phyloP scores from a whole-genome alignment of 92 coral and sea anemone genomes.

The Epizoanthus scotinus region DNA sequence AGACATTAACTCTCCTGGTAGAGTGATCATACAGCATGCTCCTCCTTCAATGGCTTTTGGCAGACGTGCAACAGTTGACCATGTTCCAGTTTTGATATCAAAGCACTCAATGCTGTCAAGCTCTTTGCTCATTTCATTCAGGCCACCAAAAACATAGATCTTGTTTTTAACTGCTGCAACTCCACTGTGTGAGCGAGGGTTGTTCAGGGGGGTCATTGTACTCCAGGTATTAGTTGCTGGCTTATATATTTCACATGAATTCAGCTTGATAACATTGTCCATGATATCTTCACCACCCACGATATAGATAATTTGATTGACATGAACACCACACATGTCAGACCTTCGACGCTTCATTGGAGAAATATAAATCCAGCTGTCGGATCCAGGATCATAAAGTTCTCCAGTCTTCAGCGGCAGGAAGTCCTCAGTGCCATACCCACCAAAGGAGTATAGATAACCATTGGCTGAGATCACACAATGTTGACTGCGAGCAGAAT shows the following conservation, averaged over 20 bases:
- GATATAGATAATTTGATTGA: slow-evolving; percentile 57
- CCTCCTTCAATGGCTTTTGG: slow-evolving; percentile 75
- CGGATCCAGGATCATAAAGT: slow-evolving; percentile 54
- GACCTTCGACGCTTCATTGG: slow-evolving; percentile 76
- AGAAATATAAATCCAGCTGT: slow-evolving; percentile 61
- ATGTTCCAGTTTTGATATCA: slow-evolving; percentile 63
- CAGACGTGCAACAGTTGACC: slow-evolving; percentile 62
- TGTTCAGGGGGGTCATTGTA: slow-evolving; percentile 56
- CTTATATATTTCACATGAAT: slow-evolving; percentile 77
- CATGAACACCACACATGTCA: slow-evolving; percentile 60
- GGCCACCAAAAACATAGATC: slow-evolving; percentile 74
- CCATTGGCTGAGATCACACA: slow-evolving; percentile 58
- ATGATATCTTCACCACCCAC: slow-evolving; percentile 81
- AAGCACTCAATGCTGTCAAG: slow-evolving; percentile 80
- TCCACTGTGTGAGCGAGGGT: slow-evolving; percentile 73
- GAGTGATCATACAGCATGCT: slow-evolving; percentile 73
- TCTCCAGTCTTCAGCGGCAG: slow-evolving; percentile 73
- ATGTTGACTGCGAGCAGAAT: slow-evolving; percentile 71
- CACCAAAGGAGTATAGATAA: slow-evolving; percentile 71
- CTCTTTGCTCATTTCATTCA: slow-evolving; percentile 65
- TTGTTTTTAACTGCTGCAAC: slow-evolving; percentile 63
- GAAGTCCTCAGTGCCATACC: slow-evolving; percentile 73
- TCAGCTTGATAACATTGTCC: slow-evolving; percentile 49
- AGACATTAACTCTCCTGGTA: slow-evolving; percentile 77
- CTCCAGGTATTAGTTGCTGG: slow-evolving; percentile 67